Evolutionary conservation across 2,113 vertebrate genomes (phyloP).

Genomic region (Apeltes quadracus): DNA sequence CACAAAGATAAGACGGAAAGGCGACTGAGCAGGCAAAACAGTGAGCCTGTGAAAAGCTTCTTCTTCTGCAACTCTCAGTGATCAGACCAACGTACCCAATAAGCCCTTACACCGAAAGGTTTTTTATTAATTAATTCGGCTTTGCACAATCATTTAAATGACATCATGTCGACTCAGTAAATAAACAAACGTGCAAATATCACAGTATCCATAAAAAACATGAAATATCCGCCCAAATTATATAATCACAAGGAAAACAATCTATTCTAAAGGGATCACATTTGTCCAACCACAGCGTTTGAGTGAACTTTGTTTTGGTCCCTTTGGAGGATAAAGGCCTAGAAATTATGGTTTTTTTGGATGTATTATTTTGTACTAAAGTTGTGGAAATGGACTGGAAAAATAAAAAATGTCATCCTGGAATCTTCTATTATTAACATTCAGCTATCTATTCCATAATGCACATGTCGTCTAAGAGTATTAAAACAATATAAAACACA

Average conservation of each 20-base stretch:
- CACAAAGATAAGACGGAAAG: constrained; percentile 60
- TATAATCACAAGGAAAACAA: not conserved
- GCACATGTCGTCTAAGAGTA: not conserved
- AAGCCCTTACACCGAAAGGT: not conserved
- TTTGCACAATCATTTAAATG: not conserved
- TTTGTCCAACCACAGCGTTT: not conserved
- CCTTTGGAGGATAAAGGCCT: not conserved
- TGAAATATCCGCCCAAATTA: not conserved
- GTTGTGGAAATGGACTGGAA: not conserved
- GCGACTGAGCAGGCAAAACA: constrained; percentile 56
- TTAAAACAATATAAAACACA: not conserved
- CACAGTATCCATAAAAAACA: constrained; percentile 41
- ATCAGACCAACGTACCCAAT: not conserved
- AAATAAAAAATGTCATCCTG: not conserved
- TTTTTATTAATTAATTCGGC: constrained; percentile 39
- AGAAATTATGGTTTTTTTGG: not conserved
- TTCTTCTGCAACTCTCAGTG: constrained; percentile 19
- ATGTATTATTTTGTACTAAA: not conserved
- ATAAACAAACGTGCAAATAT: constrained; percentile 61
- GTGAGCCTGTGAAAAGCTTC: constrained; percentile 43
- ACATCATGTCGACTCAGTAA: not conserved
- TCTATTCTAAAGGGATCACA: not conserved
- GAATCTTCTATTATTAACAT: constrained; percentile 6
- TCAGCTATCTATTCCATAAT: not conserved
- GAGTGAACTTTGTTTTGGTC: constrained; percentile 7